Percentiles rank a stretch among this genome's conserved stretches.
These are phyloP conservation scores for Sebastes variabilis DNA, from an alignment of 2,797 vertebrate genomes.

Conservation along the genomic window DNA sequence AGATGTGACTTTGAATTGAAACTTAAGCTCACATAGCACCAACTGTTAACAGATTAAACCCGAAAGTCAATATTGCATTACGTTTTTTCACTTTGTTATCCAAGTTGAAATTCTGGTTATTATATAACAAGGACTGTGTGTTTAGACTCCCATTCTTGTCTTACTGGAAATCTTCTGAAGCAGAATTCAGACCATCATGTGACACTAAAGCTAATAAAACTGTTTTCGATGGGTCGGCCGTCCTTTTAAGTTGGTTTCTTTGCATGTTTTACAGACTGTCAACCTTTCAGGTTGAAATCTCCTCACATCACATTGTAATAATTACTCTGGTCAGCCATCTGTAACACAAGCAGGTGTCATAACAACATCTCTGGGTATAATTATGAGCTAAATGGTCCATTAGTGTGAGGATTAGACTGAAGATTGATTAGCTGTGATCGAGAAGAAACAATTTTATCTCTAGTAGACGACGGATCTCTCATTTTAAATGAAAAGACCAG, in stretches of 20 bases:
- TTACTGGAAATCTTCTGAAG: neutral
- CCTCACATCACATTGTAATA: neutral
- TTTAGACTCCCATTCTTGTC: neutral
- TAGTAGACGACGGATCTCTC: neutral
- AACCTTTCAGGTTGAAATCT: neutral
- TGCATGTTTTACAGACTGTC: neutral
- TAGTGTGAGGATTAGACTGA: neutral
- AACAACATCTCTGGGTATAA: neutral
- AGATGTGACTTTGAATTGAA: constrained; percentile 15
- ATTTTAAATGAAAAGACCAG: neutral
- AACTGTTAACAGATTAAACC: neutral
- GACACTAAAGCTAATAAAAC: neutral
- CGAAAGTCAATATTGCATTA: constrained; percentile 4
- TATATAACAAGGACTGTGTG: neutral
- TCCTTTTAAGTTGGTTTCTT: neutral
- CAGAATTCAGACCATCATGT: neutral
- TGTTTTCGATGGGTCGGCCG: neutral
- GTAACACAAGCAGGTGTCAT: neutral
- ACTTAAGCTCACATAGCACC: neutral
- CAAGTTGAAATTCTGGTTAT: neutral
- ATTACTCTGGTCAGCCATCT: neutral
- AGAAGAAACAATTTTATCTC: neutral
- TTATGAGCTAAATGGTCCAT: neutral
- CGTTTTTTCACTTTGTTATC: neutral
- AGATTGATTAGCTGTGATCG: neutral